Base-by-base conservation (phyloP, 2,888 invertebrate species). In the Sminthurides aquaticus region DNA sequence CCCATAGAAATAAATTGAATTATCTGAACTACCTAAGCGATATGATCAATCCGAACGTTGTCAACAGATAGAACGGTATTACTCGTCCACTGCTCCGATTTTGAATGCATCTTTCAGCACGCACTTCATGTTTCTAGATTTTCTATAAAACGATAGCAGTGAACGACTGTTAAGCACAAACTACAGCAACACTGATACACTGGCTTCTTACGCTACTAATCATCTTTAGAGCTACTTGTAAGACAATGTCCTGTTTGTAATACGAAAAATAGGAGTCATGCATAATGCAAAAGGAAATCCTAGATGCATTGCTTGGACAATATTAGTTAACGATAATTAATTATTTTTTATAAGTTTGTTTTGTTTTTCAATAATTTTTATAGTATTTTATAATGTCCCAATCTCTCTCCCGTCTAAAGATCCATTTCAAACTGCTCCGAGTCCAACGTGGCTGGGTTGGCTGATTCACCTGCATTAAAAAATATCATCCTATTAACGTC, bases 351-450 rank as follows among this genome's bases (percentile, higher is more conserved):
- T 11, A 34, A n/a, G n/a, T n/a, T n/a, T n/a, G n/a, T n/a, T 34
- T 34, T 34, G 43, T 34, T 34, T 5, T 5, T 34, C 15, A 11
- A 15, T 34, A 34, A 11, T 34, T 34, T 34, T 34, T 34, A 34
- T 34, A 34, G 43, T 34, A 34, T 34, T 34, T 34, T 34, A 34
- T 34, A 34, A 34, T 15, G 43, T 34, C 43, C 43, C 43, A 34
- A 34, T 60, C 28, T 57, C 62, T 62, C 58, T 56, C 26, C 60
- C 49, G 43, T 60, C 65, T 70, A 74, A 58, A 74, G 65, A 54
- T 74, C 74, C 74, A 74, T 74, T 62, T 72, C 69, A 64, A 74
- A 74, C 71, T 72, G 73, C 67, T 73, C 73, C 59, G 58, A 49
- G 18, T 67, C 64, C 25, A 34, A 26, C 27, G 60, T 28, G 43